Evolutionary conservation across 2,113 vertebrate genomes (phyloP), one percentile per base, ranked within the genome.

Genomic region (Cryptoleucopteryx plumbea): DNA sequence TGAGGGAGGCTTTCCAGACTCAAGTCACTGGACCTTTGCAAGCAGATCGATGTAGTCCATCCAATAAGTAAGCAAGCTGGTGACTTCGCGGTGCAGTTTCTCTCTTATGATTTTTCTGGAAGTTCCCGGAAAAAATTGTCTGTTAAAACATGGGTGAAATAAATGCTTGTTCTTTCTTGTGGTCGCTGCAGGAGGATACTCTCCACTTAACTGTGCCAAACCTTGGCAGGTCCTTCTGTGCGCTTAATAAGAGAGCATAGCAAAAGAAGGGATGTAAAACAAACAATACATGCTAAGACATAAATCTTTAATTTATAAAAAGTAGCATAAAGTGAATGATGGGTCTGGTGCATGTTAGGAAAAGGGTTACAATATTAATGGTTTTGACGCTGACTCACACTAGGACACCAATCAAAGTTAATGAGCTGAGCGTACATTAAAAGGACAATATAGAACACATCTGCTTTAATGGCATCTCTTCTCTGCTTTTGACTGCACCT

Each of bases 401-500:
- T 59, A 81, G 63, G 77, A 36, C 79, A 81, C 61, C 61, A 63
- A 78, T 90, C 80, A 82, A 72, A 90, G 90, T 93, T 93, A 92
- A 96, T 88, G 84, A 94, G 50, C 83, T 87, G 65, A 92, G 52
- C n/a, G 38, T 82, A 45, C 63, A 55, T 56, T 87, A 93, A 90
- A 87, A 88, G 88, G 90, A 88, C 87, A 78, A 32, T 71, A 71
- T 7, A 75, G 63, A 91, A 40, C 32, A 78, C 43, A 65, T 74
- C 89, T 95, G 67, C 85, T 89, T 52, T 95, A 86, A 74, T 92
- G 80, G 52, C 65, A 91, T 58, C 65, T 91, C 87, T 86, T 86
- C 81, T 65, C 87, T 91, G 62, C 85, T 95, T 96, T 38, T 78
- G 75, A 78, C 90, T 92, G 87, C 63, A 75, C 72, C 90, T 96